Evolutionary conservation across 2,797 vertebrate species (phyloP).

Genomic region (Sebastes kiyomatsui): DNA sequence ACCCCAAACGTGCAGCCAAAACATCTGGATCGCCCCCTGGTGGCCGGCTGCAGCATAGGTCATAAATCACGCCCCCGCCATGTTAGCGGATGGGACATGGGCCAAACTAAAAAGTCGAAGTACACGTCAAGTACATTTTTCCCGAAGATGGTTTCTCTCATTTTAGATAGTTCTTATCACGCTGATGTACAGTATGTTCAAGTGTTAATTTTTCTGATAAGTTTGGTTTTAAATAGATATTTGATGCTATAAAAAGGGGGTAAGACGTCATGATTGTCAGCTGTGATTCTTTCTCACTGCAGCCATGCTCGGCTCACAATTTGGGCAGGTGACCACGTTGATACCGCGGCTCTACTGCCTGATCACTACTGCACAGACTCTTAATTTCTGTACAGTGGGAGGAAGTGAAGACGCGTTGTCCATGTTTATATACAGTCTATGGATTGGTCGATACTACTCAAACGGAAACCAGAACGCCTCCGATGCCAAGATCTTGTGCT

Average conservation of each 20-base stretch:
- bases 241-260: background rate
- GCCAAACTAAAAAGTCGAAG: no score
- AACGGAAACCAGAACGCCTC: no score
- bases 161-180: no score
- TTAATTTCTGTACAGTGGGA: background rate
- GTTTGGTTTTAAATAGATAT: background rate
- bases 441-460: background rate
- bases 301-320: background rate
- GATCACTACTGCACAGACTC: background rate
- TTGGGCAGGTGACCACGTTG: fast-evolving
- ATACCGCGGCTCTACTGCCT: fast-evolving
- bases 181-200: background rate
- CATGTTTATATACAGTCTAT: background rate
- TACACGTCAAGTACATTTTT: fast-evolving
- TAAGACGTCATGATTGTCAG: background rate
- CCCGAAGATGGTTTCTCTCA: fast-evolving
- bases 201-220: background rate
- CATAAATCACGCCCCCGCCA: fast-evolving
- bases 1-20: no score
- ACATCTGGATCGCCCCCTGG: no score
- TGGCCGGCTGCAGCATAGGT: no score
- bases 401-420: fast-evolving
- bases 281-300: background rate
- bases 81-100: no score
- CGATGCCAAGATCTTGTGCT: background rate